Base-by-base conservation (phyloP, 1,140 invertebrate species). In the Neotoxoptera formosana region DNA sequence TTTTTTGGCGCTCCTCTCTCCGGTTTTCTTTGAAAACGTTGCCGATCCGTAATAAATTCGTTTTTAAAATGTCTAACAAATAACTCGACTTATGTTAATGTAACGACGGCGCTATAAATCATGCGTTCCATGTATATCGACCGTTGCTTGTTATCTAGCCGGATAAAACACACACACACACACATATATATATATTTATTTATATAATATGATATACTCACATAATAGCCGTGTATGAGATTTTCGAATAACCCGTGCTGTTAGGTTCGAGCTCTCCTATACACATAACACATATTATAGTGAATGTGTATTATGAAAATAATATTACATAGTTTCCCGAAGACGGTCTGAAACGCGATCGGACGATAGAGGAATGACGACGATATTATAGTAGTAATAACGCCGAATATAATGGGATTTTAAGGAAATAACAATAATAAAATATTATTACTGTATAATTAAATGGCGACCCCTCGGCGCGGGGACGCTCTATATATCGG, bases 341-440 rank as follows among this genome's bases (percentile, higher is more conserved):
- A 76, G 30, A 76, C 17, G 14, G n/a, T 76, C n/a, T n/a, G 30
- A n/a, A 76, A 14, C 6, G 30, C 14, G n/a, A 76, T 76, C 30
- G 60, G 7, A n/a, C 30, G 30, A 76, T n/a, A 76, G n/a, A 17
- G 6, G 14, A 76, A 76, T 14, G 1, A 76, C 60, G n/a, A 76
- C 30, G 30, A 76, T 76, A n/a, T 76, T 17, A n/a, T 67, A 76
- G 14, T 76, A n/a, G n/a, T 25, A 84, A 47, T 41, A 41, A 41
- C 4, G 30, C 7, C 1, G 34, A 53, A 89, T 53, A 76, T 56
- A 41, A 89, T 89, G 51, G 88, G 60, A 47, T 91, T n/a, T 47
- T 45, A 36, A 53, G n/a, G n/a, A 53, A 88, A 56, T 89, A 89
- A 89, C 48, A 87, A 89, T 56, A 89, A 89, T 89, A 89, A 89